Percentiles rank a stretch among this genome's conserved stretches.
Conservation (phyloP, 2,888 invertebrate species). For the Urechis unicinctus region DNA sequence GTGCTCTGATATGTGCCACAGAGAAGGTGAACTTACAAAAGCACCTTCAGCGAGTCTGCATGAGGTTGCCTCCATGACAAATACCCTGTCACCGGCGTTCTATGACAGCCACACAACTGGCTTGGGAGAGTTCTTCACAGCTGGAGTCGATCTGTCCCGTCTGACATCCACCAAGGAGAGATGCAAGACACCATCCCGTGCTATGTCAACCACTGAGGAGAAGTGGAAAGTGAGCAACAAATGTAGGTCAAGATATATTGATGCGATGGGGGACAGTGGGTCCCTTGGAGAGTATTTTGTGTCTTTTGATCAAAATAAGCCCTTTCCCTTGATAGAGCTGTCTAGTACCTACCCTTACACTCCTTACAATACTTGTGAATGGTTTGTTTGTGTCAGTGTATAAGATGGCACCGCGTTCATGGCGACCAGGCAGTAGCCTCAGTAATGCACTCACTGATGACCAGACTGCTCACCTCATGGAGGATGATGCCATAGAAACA, state of each 20-base stretch:
- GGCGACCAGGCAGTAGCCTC: conserved; percentile 44
- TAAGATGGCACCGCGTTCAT: conserved; percentile 41
- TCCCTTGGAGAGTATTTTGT: no score
- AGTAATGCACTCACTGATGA: no score
- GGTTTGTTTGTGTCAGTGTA: conserved; percentile 38
- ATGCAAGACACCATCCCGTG: conserved; percentile 13
- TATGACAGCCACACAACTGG: conserved; percentile 20
- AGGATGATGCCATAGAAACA: no score
- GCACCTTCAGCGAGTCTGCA: conserved; percentile 30
- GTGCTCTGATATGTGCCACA: conserved; percentile 12
- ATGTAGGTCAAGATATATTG: neutral
- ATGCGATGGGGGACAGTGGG: neutral
- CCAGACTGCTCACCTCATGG: no score
- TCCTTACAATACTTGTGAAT: neutral
- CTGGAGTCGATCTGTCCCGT: no score
- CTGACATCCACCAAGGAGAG: no score
- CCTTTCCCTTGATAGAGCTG: no score
- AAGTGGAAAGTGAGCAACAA: neutral
- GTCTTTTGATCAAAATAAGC: no score
- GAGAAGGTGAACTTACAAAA: conserved; percentile 37
- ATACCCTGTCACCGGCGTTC: conserved; percentile 15
- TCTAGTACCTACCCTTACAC: no score
- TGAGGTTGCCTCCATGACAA: conserved; percentile 23
- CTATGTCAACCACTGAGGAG: conserved; percentile 20
- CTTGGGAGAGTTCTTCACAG: conserved; percentile 34